These are phyloP conservation scores for Panagrolaimus sp. DNA, from an alignment of 1,140 invertebrate species.

Conservation along the genomic window DNA sequence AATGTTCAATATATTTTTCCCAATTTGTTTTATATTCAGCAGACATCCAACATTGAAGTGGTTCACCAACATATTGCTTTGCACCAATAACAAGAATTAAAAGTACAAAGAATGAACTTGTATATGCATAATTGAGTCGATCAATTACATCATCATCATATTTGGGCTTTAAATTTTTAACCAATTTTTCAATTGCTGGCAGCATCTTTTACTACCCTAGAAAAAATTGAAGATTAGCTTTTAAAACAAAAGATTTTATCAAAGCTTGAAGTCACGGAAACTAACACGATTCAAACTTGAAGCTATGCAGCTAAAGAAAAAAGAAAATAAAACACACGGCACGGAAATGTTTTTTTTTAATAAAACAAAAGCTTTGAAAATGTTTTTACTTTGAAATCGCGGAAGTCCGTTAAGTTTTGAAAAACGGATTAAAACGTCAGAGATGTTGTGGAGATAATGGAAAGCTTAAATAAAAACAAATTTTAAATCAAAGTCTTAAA, in stretches of 20 bases:
- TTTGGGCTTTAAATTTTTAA: not conserved
- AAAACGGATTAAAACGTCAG: no score
- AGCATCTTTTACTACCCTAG: not conserved
- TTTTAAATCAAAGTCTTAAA: no score
- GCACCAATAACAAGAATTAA: conserved; percentile 31
- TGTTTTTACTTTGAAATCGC: no score
- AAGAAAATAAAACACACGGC: no score
- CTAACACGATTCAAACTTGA: not conserved
- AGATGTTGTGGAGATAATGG: no score
- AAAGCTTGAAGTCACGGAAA: not conserved
- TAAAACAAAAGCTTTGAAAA: no score
- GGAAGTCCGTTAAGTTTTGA: no score
- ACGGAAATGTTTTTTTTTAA: no score
- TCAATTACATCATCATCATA: conserved; percentile 38
- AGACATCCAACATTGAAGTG: conserved; percentile 35
- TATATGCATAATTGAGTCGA: conserved; percentile 36
- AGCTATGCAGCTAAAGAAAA: no score
- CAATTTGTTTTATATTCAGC: conserved; percentile 21
- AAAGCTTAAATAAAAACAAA: no score
- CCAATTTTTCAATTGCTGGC: not conserved
- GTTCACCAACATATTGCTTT: conserved; percentile 42
- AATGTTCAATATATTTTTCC: conserved; percentile 35
- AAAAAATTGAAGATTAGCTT: no score
- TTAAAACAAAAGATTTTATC: no score
- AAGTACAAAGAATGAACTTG: conserved; percentile 21